phyloP scores from a whole-genome alignment of 2,113 vertebrate genomes.

The Hemiscyllium ocellatum region DNA sequence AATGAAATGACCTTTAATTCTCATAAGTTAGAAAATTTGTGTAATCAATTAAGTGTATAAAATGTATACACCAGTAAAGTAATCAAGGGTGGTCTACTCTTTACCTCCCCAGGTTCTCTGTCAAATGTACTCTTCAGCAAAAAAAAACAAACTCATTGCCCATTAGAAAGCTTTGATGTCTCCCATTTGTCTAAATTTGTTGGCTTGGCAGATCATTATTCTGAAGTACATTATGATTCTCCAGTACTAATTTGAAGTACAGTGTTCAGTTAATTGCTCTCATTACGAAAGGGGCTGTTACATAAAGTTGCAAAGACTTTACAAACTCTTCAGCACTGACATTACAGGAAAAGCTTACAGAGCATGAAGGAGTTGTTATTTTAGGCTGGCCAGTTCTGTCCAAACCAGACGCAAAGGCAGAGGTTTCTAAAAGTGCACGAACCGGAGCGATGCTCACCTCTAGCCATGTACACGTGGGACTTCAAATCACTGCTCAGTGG shows the following conservation, averaged over 20 bases:
- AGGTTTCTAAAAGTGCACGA: not conserved
- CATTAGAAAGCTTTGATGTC: not conserved
- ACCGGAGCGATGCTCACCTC: not conserved
- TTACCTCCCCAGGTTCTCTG: not conserved
- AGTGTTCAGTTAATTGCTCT: not conserved
- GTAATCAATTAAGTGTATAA: not conserved
- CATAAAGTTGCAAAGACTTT: not conserved
- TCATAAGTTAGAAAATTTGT: not conserved
- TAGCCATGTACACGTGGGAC: not conserved
- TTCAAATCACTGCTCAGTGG: not conserved
- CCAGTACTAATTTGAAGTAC: not conserved
- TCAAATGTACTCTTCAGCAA: not conserved
- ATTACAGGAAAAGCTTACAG: not conserved
- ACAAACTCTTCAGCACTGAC: not conserved
- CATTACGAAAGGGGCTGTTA: not conserved
- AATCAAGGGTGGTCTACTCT: not conserved
- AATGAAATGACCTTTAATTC: not conserved
- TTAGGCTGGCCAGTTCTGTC: not conserved
- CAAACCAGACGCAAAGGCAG: not conserved
- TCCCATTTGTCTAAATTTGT: not conserved
- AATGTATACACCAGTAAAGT: not conserved
- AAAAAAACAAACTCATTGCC: not conserved
- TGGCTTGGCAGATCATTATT: conserved; percentile 9
- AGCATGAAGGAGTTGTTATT: not conserved
- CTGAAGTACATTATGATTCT: not conserved